Base-by-base conservation (phyloP, 2,797 vertebrate species). In the Hydrophis major region DNA sequence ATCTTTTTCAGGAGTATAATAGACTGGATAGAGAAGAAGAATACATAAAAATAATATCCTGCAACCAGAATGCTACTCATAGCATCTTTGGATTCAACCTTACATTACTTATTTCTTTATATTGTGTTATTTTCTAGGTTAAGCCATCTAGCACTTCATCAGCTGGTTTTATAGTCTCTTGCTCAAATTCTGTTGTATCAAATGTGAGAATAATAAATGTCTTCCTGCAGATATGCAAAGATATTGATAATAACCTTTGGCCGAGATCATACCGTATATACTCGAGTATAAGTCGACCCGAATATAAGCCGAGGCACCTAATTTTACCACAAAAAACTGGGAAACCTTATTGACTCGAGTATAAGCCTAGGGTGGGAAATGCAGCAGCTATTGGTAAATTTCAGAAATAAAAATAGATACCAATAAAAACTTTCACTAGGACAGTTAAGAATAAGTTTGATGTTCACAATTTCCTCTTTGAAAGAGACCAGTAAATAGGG, bases 221-320 rank as follows among this genome's bases (percentile, higher is more conserved):
- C 95, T 96, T 94, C 92, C 55, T 78, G 56, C 91, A 18, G 91
- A 94, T 14, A 83, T 37, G n/a, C 86, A 89, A 61, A 50, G 88
- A 89, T 90, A 87, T 89, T 94, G 93, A 93, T 94, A 93, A 94
- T 92, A 93, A 94, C 59, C 59, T 50, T 89, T 95, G 93, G 78
- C 94, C 94, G 87, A n/a, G 93, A 2, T 50, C 55, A n/a, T 87
- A 37, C 37, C 2, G 37, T 37, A 37, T 37, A 37, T 37, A 37
- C 37, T 37, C 37, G 37, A 37, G 37, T 37, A 37, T 37, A 37
- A 37, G 37, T 37, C 37, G 37, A 37, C 37, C 37, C 37, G 37
- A 37, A 37, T 37, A 37, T 37, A 37, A 37, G 37, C 37, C 37
- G 2, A 37, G 37, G 37, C 37, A 37, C 37, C 37, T 37, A 37